These are phyloP conservation scores for Chaetura pelagica DNA, from an alignment of 2,113 vertebrate species.

Conservation along the genomic window DNA sequence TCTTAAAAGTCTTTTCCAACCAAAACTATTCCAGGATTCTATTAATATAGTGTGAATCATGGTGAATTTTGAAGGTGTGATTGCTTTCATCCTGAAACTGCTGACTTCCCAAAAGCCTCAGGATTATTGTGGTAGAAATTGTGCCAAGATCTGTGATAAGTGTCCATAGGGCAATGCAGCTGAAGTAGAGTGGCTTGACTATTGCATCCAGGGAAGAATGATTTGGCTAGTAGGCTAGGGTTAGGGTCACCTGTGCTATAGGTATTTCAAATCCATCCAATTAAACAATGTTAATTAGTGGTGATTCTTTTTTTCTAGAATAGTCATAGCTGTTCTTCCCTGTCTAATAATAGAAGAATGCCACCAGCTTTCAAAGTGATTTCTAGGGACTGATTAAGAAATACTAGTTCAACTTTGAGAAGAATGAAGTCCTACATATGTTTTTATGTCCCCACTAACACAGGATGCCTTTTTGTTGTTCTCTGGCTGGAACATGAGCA, in stretches of 20 bases:
- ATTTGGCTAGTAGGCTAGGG: neutral
- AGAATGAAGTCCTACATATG: constrained; percentile 30
- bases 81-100: neutral
- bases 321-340: neutral
- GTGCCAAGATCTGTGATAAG: neutral
- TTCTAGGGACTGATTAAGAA: constrained; percentile 27
- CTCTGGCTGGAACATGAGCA: constrained; percentile 42
- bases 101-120: neutral
- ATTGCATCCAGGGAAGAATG: neutral
- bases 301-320: neutral
- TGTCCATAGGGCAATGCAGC: neutral
- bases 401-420: constrained; percentile 13
- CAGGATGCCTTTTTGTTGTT: constrained; percentile 48
- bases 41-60: neutral
- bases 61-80: neutral
- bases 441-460: constrained; percentile 35
- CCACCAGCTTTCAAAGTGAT: neutral
- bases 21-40: too few relatives aligned
- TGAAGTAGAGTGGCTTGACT: neutral
- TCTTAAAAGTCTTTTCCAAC: too few relatives aligned
- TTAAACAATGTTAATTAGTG: neutral
- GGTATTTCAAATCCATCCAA: constrained; percentile 4
- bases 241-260: constrained; percentile 2
- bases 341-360: neutral
- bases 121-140: neutral